phyloP scores from a whole-genome alignment of 1,140 invertebrate species.

The Fopius arisanus region DNA sequence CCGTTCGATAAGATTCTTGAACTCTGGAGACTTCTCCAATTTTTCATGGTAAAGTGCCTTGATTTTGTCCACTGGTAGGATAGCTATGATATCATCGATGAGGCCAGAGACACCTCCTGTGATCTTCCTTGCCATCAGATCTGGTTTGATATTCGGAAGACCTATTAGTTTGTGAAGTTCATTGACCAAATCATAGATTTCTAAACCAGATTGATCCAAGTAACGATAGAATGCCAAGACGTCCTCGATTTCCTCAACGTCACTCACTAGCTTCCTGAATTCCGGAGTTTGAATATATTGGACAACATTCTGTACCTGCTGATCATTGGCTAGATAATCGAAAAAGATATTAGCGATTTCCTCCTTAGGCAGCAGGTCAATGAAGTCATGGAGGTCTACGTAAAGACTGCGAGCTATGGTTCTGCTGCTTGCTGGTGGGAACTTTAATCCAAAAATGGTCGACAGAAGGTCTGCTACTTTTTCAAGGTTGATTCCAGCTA shows the following conservation, averaged over 20 bases:
- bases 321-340: slow-evolving; percentile 15
- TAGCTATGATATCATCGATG: slow-evolving; percentile 36
- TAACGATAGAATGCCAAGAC: slow-evolving; percentile 24
- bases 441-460: slow-evolving; percentile 40
- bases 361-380: neutral
- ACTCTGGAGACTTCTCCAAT: slow-evolving; percentile 33
- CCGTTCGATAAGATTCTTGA: slow-evolving; percentile 31
- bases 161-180: slow-evolving; percentile 29
- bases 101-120: slow-evolving; percentile 40
- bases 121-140: neutral
- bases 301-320: slow-evolving; percentile 22
- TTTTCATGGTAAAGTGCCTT: slow-evolving; percentile 43
- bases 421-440: slow-evolving; percentile 7
- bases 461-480: slow-evolving; percentile 38
- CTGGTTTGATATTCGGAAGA: neutral
- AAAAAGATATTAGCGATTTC: neutral
- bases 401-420: neutral
- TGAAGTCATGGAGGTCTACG: slow-evolving; percentile 7
- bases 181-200: slow-evolving; percentile 29
- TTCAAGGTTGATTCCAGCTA: slow-evolving; percentile 40
- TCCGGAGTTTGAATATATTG: slow-evolving; percentile 28
- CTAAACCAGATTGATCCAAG: slow-evolving; percentile 13
- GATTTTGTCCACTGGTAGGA: slow-evolving; percentile 43
- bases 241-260: slow-evolving; percentile 31
- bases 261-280: slow-evolving; percentile 22